A percentile compares a stretch with the other conserved stretches of the same genome.
phyloP scores from a whole-genome alignment of 2,113 vertebrate genomes.

The Pygoscelis adeliae region DNA sequence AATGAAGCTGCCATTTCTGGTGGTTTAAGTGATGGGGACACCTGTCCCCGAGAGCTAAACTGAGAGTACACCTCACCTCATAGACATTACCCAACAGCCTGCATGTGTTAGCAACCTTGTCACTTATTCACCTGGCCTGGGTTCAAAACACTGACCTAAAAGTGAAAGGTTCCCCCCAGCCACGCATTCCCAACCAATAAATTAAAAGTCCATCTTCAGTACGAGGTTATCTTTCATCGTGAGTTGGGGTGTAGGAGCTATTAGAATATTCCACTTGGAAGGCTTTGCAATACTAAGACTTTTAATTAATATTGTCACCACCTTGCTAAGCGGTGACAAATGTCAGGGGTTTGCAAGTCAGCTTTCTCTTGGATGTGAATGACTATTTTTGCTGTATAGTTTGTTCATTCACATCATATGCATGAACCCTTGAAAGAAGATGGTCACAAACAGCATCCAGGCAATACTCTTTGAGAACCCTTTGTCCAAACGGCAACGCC shows the following conservation, averaged over 20 bases:
- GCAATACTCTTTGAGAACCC: not conserved
- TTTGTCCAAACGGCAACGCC: not conserved
- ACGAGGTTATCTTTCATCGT: conserved; percentile 29
- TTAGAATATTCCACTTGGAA: not conserved
- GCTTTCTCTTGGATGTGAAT: not conserved
- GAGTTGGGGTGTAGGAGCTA: not conserved
- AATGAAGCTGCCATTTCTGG: conserved; percentile 46
- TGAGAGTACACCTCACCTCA: conserved; percentile 48
- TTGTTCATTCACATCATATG: not conserved
- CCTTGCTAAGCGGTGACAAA: not conserved
- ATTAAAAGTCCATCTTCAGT: conserved; percentile 8
- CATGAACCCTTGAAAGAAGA: not conserved
- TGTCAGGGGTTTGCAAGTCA: not conserved
- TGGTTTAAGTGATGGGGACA: conserved; percentile 46
- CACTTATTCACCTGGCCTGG: conserved; percentile 33
- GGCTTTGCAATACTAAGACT: not conserved
- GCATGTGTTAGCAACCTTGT: conserved; percentile 51
- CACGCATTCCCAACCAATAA: not conserved
- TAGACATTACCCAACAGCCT: conserved; percentile 31
- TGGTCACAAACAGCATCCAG: not conserved
- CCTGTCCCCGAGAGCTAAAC: conserved; percentile 33
- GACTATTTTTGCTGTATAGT: not conserved
- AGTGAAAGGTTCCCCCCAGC: conserved; percentile 23
- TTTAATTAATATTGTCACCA: conserved; percentile 6
- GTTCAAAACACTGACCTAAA: conserved; percentile 60